These are phyloP conservation scores for Mizuhopecten yessoensis DNA, from an alignment of 1,140 invertebrate species.

Conservation along the genomic window DNA sequence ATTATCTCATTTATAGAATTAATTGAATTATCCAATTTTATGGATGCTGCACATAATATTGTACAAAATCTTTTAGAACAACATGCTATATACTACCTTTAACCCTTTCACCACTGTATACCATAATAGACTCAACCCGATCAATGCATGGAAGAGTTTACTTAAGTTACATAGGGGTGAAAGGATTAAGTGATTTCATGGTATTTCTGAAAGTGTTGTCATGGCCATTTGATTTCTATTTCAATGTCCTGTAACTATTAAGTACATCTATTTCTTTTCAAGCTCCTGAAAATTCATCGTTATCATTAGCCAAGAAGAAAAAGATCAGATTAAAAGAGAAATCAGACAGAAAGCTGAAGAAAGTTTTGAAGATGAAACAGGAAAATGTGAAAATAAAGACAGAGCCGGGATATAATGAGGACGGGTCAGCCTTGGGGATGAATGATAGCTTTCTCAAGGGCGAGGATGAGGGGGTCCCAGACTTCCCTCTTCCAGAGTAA, in stretches of 20 bases:
- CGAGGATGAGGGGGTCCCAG: constrained; percentile 58
- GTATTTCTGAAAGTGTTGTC: background rate
- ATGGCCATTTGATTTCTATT: background rate
- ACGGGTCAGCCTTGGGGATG: constrained; percentile 50
- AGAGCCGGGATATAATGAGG: constrained; percentile 44
- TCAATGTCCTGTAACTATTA: background rate
- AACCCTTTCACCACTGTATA: too few relatives aligned
- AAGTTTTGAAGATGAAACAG: constrained; percentile 67
- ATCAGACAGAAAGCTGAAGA: constrained; percentile 68
- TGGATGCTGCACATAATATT: too few relatives aligned
- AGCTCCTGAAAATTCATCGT: constrained; percentile 58
- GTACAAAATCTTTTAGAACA: too few relatives aligned
- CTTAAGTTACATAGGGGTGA: too few relatives aligned
- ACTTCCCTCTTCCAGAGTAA: constrained; percentile 71
- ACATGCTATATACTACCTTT: too few relatives aligned
- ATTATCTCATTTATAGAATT: too few relatives aligned
- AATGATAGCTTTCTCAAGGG: constrained; percentile 62
- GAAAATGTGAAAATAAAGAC: constrained; percentile 47
- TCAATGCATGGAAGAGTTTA: too few relatives aligned
- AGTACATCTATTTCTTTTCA: background rate
- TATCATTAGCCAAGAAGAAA: constrained; percentile 55
- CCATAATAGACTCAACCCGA: too few relatives aligned
- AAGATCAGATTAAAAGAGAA: constrained; percentile 63
- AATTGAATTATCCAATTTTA: too few relatives aligned
- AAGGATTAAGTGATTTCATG: too few relatives aligned